phyloP scores from a whole-genome alignment of 2,888 invertebrate species.

The Tetragonula carbonaria region DNA sequence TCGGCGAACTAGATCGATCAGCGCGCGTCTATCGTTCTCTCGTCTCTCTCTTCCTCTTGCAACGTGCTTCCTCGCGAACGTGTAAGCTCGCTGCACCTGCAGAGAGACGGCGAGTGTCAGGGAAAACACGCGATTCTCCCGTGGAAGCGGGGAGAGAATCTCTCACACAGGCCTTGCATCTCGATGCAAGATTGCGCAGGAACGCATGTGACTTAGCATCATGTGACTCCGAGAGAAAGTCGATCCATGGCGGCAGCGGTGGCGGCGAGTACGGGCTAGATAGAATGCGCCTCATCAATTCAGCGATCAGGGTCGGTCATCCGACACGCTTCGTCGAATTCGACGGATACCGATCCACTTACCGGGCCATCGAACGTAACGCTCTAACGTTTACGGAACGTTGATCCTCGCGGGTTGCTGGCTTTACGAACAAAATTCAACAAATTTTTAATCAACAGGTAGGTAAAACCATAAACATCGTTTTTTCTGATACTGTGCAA shows the following conservation, averaged over 20 bases:
- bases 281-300: constrained; percentile 70
- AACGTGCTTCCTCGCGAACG: too few relatives aligned
- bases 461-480: too few relatives aligned
- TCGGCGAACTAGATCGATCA: constrained; percentile 54
- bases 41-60: neutral
- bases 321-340: constrained; percentile 46
- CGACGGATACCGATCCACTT: constrained; percentile 5
- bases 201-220: constrained; percentile 70
- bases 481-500: too few relatives aligned
- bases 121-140: constrained; percentile 61
- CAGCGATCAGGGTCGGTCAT: constrained; percentile 72
- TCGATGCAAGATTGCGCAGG: constrained; percentile 72
- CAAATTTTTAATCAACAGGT: too few relatives aligned
- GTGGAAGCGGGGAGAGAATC: constrained; percentile 38
- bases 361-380: neutral
- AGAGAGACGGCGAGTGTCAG: constrained; percentile 38
- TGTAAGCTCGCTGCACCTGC: constrained; percentile 39
- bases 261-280: constrained; percentile 45
- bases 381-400: too few relatives aligned
- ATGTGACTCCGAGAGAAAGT: constrained; percentile 74
- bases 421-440: too few relatives aligned
- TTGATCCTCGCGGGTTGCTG: too few relatives aligned
- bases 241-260: constrained; percentile 64
- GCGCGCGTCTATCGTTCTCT: constrained; percentile 44
- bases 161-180: constrained; percentile 51